A percentile compares a stretch with the other conserved stretches of the same genome.
phyloP scores from a whole-genome alignment of 2,888 invertebrate species.

The Cantharis rustica region DNA sequence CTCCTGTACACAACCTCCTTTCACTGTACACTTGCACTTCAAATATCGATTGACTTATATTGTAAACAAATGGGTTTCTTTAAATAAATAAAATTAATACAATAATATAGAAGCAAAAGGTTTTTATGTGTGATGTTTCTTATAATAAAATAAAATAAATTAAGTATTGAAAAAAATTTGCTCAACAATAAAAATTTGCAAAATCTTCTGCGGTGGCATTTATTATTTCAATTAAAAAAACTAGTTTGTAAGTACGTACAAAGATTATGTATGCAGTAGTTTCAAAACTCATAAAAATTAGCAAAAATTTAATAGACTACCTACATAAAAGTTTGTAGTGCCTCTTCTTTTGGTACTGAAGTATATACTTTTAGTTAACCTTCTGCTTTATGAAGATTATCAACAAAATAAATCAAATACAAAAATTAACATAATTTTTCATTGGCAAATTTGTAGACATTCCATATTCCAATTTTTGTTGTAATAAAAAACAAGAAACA shows the following conservation, averaged over 20 bases:
- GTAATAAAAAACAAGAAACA: background rate
- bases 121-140: background rate
- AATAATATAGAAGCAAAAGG: background rate
- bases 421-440: background rate
- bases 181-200: background rate
- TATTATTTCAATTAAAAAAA: background rate
- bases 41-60: slow-evolving; percentile 1
- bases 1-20: slow-evolving; percentile 3
- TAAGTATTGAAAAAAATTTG: background rate
- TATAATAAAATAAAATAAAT: background rate
- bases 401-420: background rate
- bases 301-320: background rate
- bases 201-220: background rate
- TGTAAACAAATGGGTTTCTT: background rate
- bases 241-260: background rate
- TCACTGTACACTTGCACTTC: slow-evolving; percentile 3
- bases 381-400: background rate
- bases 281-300: background rate
- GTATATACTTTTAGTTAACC: background rate
- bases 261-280: background rate
- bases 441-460: background rate
- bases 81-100: background rate
- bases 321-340: background rate
- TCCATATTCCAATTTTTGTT: background rate
- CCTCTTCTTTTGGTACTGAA: background rate